Evolutionary conservation across 2,113 vertebrate species (phyloP), one percentile per base, ranked within the genome.

Genomic region (Perognathus longimembris): DNA sequence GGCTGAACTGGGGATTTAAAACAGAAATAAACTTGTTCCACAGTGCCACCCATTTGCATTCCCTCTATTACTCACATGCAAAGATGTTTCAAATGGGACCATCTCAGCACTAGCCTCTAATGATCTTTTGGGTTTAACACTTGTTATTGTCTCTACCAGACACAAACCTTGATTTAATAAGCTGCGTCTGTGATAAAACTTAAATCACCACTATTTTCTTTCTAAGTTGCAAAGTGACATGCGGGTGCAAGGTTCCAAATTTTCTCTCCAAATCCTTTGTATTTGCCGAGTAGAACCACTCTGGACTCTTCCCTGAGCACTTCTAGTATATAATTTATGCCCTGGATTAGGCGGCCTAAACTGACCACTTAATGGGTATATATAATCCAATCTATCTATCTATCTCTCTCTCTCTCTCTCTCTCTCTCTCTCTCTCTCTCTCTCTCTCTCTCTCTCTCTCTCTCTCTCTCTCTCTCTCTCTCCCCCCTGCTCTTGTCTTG

Each of bases 331-430:
- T 74, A 2, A 42, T 10, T 79, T 34, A 32, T 14, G 7, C 10
- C 14, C 63, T 71, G 86, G 86, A 32, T 20, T 7, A 32, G 45
- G 32, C 5, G 22, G 30, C 7, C 70, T 26, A 7, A 0, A 8
- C 45, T 45, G 45, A 11, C 45, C 45, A 45, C 45, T 12, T 45
- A 45, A 45, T 45, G 45, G 12, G 45, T 45, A 12, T 45, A 45
- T 45, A 45, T 21, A 2, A 0, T 32, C 36, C 59, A 21, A 15
- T 0, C n/a, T n/a, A n/a, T n/a, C n/a, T n/a, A n/a, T n/a, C n/a
- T n/a, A n/a, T n/a, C n/a, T n/a, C n/a, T n/a, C n/a, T n/a, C n/a
- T n/a, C n/a, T n/a, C n/a, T n/a, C n/a, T n/a, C n/a, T n/a, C n/a
- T n/a, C n/a, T n/a, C n/a, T n/a, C n/a, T n/a, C n/a, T n/a, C n/a